A percentile compares a stretch with the other conserved stretches of the same genome.
phyloP scores from a whole-genome alignment of 2,888 invertebrate species.

The Andricus curvator region DNA sequence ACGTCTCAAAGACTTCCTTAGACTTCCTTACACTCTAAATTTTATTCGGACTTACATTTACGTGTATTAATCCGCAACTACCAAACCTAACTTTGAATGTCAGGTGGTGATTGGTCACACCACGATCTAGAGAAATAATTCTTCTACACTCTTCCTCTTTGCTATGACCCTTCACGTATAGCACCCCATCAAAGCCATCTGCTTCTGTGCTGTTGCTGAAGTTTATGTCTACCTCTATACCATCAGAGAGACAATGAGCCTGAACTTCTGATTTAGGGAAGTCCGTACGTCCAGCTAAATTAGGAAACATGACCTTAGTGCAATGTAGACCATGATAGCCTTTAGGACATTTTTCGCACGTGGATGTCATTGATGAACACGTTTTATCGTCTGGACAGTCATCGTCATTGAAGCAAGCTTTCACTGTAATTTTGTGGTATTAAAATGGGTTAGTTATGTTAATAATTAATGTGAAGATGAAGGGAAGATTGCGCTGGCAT shows the following conservation, averaged over 20 bases:
- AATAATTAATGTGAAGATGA: not conserved
- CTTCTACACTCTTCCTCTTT: constrained; percentile 94
- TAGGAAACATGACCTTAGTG: constrained; percentile 79
- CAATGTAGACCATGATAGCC: constrained; percentile 88
- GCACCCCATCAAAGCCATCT: constrained; percentile 88
- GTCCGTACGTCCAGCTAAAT: constrained; percentile 81
- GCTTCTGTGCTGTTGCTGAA: constrained; percentile 77
- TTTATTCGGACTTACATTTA: constrained; percentile 84
- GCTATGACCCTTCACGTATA: constrained; percentile 96
- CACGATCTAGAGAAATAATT: constrained; percentile 87
- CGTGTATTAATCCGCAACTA: constrained; percentile 93
- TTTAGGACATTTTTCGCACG: constrained; percentile 88
- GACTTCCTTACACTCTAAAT: not conserved
- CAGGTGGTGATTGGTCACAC: constrained; percentile 78
- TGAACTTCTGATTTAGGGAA: constrained; percentile 92
- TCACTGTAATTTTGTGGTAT: constrained; percentile 53
- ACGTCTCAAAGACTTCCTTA: too few species aligned
- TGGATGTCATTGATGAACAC: constrained; percentile 85
- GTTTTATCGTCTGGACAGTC: constrained; percentile 89
- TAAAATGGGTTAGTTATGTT: constrained; percentile 1
- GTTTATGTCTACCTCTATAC: constrained; percentile 91
- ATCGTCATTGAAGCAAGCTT: constrained; percentile 84
- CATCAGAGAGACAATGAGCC: constrained; percentile 94
- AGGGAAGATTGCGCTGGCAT: not conserved
- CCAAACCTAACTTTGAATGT: constrained; percentile 94